Evolutionary conservation across 1,140 invertebrate genomes (phyloP), one percentile per base, ranked within the genome.

Genomic region (Nephila pilipes): DNA sequence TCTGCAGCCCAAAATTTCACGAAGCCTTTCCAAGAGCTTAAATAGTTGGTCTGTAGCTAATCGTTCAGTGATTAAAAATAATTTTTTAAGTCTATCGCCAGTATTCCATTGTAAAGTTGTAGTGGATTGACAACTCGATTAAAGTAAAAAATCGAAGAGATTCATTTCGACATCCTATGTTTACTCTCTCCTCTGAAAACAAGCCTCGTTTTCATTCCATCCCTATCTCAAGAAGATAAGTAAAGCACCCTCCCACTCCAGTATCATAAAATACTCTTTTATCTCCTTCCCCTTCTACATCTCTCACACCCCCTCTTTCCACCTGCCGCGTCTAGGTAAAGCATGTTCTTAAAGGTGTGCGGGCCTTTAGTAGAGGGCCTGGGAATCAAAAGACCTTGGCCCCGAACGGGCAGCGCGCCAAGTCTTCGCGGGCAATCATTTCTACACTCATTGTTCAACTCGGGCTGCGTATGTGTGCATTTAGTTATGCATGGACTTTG

Each of bases 371-470:
- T n/a, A 63, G 29, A 65, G 90, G 83, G 55, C 90, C 80, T 92
- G 90, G 81, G 90, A 92, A 92, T 54, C 12, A 12, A n/a, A 57
- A 57, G 90, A 75, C 90, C 90, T 92, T 92, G 90, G 81, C 81
- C 79, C 81, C 75, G 10, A n/a, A 22, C 25, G 60, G 90, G 90
- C 90, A 92, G 6, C 36, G 55, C 58, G 90, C 80, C 90, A 92
- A 36, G 36, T 92, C 46, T 46, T 55, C 81, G 57, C 58, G 32
- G 1, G 46, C 60, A 75, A 63, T 87, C 85, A 63, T 87, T 63
- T 87, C 58, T 25, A 36, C 25, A 36, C 69, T 54, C 87, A 88
- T 88, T 88, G 60, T 69, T 88, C 29, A 16, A 16, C 65, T 2
- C 29, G 10, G 16, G 69, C 29, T 75, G 29, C 36, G 32, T 36